Evolutionary conservation across 1,140 invertebrate species (phyloP), one percentile per base, ranked within the genome.

Genomic region (Vollenhovia emeryi): DNA sequence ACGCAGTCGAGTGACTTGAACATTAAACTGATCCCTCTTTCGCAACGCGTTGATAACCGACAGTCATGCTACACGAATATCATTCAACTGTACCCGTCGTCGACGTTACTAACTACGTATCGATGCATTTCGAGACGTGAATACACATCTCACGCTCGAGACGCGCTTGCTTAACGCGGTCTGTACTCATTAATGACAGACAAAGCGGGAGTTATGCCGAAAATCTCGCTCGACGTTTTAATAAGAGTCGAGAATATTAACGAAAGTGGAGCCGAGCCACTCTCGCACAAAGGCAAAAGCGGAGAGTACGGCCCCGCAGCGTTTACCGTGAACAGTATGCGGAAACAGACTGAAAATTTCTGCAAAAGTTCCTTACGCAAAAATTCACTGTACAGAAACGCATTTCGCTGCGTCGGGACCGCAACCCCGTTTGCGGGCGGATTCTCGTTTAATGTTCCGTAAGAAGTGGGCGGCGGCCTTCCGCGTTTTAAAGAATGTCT

Each of bases 361-460:
- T 43, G 27, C 36, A 30, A 33, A 57, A 33, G 40, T 78, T 59
- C 24, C 40, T 21, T 57, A 45, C 43, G 78, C 78, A 82, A 82
- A 80, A 80, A 43, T 71, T 18, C 36, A 73, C 21, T 27, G n/a
- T 15, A 50, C 36, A 11, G 52, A 71, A 73, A 82, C 40, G 36
- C 50, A n/a, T 57, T 73, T 82, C 13, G 43, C 24, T 43, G 50
- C 64, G n/a, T 9, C 48, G 48, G 21, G 66, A 73, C 52, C 78
- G 5, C 78, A 59, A 30, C 27, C 66, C 30, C 30, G 66, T 27
- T 73, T 45, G 68, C 50, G 66, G 62, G 84, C 62, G 75, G 59
- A 82, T 85, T 84, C 69, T 85, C 71, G 68, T 84, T 83, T 85
- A 87, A 89, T 87, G 85, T 76, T 79, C 75, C 86, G 86, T 87